Conservation (phyloP, 2,797 vertebrate species). For the Rhinophrynus dorsalis region DNA sequence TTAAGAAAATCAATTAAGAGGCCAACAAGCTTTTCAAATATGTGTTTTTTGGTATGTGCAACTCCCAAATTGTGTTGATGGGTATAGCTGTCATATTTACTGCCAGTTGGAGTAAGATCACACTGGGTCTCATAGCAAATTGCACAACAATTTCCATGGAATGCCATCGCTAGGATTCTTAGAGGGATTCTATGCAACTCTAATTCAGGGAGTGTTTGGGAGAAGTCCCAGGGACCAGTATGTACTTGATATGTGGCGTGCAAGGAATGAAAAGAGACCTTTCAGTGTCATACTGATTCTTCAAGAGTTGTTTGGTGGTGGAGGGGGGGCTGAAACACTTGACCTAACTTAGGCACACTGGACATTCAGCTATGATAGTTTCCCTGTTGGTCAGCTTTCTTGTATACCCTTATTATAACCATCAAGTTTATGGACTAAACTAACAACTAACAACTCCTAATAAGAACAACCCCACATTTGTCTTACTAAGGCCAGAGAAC, state of each 20-base stretch:
- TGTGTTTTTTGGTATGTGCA: background rate
- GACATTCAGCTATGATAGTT: background rate
- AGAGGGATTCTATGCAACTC: background rate
- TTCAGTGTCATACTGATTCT: slow-evolving; percentile 14
- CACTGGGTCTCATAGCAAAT: slow-evolving; percentile 7
- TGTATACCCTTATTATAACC: no score
- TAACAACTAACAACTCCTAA: no score
- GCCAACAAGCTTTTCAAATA: background rate
- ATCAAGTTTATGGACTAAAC: no score
- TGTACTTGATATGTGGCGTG: slow-evolving; percentile 1
- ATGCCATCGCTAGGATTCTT: slow-evolving; percentile 17
- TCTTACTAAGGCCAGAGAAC: no score
- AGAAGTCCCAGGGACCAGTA: slow-evolving; percentile 3
- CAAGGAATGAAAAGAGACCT: slow-evolving; percentile 9
- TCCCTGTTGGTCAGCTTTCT: background rate
- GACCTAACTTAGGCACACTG: background rate
- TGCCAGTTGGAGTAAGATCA: slow-evolving; percentile 4
- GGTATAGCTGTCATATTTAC: background rate
- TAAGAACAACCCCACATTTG: no score
- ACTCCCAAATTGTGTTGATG: background rate
- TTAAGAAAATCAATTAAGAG: no score
- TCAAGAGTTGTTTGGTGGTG: background rate
- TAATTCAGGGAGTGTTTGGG: background rate
- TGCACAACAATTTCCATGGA: background rate
- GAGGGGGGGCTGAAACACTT: slow-evolving; percentile 2